A percentile compares a stretch with the other conserved stretches of the same genome.
Evolutionary conservation across 2,888 invertebrate species (phyloP).

Genomic region (Camptogramma bilineatum): DNA sequence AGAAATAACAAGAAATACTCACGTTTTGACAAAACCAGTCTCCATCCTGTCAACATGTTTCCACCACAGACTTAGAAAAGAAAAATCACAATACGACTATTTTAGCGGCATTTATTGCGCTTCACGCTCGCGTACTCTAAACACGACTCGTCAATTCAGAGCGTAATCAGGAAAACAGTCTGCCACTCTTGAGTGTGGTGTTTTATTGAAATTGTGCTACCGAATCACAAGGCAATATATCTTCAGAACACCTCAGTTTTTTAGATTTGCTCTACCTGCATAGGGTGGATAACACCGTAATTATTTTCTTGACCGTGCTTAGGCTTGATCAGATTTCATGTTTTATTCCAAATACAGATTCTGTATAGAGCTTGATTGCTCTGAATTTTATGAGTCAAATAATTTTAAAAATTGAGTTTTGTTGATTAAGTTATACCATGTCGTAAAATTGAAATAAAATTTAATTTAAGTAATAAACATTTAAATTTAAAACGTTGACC

Average conservation of each 20-base stretch:
- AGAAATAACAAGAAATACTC: slow-evolving; percentile 52
- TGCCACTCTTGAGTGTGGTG: slow-evolving; percentile 42
- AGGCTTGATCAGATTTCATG: not conserved
- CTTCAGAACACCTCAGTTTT: not conserved
- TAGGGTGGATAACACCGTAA: slow-evolving; percentile 7
- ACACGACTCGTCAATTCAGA: slow-evolving; percentile 58
- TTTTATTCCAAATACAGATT: not conserved
- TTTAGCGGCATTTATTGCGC: slow-evolving; percentile 13
- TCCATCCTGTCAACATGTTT: slow-evolving; percentile 78
- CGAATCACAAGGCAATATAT: slow-evolving; percentile 50
- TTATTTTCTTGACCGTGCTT: not conserved
- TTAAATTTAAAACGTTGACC: too few relatives aligned
- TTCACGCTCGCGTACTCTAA: slow-evolving; percentile 27
- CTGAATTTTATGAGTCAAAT: not conserved
- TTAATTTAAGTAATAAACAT: too few relatives aligned
- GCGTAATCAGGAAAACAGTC: slow-evolving; percentile 65
- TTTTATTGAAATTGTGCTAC: slow-evolving; percentile 56
- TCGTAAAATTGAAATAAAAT: too few relatives aligned
- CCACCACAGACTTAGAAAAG: slow-evolving; percentile 56
- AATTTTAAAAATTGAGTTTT: too few relatives aligned
- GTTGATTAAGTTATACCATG: too few relatives aligned
- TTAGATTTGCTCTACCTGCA: not conserved
- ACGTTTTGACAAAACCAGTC: slow-evolving; percentile 75
- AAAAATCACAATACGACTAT: slow-evolving; percentile 49
- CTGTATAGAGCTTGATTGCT: not conserved